Percentiles rank a stretch among this genome's conserved stretches.
Conservation (phyloP, 2,888 invertebrate genomes). For the Troides aeacus region DNA sequence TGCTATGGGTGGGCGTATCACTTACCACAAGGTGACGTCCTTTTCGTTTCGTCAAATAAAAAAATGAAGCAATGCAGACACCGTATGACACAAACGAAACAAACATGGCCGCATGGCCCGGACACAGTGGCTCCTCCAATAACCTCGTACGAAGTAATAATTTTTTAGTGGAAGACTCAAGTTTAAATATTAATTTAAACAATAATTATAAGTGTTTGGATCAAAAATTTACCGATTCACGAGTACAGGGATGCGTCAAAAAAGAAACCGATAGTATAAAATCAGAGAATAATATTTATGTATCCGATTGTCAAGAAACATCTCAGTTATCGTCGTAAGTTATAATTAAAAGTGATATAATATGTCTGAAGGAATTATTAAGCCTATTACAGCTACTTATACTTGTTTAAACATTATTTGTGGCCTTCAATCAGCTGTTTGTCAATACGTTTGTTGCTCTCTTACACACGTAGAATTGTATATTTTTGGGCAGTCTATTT, state of each 20-base stretch:
- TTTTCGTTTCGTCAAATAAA: too few species aligned
- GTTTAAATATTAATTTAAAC: constrained; percentile 36
- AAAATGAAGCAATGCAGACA: constrained; percentile 5
- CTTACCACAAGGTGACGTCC: too few species aligned
- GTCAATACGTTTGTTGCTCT: constrained; percentile 66
- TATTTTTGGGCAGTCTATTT: constrained; percentile 79
- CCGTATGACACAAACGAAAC: constrained; percentile 35
- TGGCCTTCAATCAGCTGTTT: constrained; percentile 68
- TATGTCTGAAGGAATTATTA: not conserved
- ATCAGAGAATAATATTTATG: constrained; percentile 42
- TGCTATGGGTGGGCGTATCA: too few species aligned
- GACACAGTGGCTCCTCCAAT: constrained; percentile 51
- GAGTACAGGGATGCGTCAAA: constrained; percentile 38
- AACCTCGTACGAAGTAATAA: constrained; percentile 42
- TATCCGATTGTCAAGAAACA: constrained; percentile 38
- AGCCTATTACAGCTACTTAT: not conserved
- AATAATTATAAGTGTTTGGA: constrained; percentile 37
- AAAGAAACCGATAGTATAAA: constrained; percentile 42
- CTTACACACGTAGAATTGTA: constrained; percentile 49
- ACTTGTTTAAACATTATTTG: constrained; percentile 16
- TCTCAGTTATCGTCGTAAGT: constrained; percentile 50
- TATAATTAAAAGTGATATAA: constrained; percentile 9
- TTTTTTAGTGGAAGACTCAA: constrained; percentile 37
- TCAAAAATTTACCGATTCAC: constrained; percentile 37
- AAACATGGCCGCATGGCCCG: constrained; percentile 72